These are phyloP conservation scores for Neodiprion pinetum DNA, from an alignment of 1,140 invertebrate species.

Conservation along the genomic window DNA sequence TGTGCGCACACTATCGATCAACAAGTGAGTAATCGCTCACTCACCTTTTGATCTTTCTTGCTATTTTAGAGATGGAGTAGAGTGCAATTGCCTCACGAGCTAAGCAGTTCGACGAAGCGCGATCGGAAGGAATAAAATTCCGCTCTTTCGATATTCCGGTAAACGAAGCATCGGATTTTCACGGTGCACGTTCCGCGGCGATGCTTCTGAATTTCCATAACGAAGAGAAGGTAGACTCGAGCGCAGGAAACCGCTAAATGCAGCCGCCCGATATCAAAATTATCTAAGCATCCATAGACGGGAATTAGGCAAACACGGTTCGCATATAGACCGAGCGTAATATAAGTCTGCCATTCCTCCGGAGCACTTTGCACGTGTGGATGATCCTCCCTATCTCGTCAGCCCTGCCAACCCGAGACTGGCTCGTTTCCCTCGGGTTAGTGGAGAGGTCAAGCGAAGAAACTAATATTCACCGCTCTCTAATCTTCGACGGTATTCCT, in stretches of 20 bases:
- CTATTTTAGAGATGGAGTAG: too few species aligned
- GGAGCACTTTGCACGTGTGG: constrained; percentile 5
- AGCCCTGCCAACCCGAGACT: neutral
- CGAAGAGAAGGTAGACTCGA: neutral
- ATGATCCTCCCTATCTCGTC: neutral
- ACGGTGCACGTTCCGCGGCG: too few species aligned
- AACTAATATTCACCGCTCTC: neutral
- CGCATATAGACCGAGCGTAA: constrained; percentile 19
- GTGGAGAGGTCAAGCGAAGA: neutral
- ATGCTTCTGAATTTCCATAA: neutral
- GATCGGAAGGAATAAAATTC: too few species aligned
- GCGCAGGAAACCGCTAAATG: neutral
- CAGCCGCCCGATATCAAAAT: constrained; percentile 18
- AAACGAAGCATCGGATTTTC: too few species aligned
- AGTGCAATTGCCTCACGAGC: too few species aligned
- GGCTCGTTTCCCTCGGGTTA: neutral
- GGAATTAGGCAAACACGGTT: constrained; percentile 17
- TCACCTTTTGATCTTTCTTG: too few species aligned
- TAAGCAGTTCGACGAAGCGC: too few species aligned
- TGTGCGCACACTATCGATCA: too few species aligned
- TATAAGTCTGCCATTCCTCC: constrained; percentile 13
- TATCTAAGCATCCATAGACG: constrained; percentile 18
- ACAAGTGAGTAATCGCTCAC: too few species aligned
- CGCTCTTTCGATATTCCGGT: too few species aligned
- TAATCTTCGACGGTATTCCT: neutral